Evolutionary conservation across 2,888 invertebrate genomes (phyloP), one percentile per base, ranked within the genome.

Genomic region (Hirtodrosophila trivittata): DNA sequence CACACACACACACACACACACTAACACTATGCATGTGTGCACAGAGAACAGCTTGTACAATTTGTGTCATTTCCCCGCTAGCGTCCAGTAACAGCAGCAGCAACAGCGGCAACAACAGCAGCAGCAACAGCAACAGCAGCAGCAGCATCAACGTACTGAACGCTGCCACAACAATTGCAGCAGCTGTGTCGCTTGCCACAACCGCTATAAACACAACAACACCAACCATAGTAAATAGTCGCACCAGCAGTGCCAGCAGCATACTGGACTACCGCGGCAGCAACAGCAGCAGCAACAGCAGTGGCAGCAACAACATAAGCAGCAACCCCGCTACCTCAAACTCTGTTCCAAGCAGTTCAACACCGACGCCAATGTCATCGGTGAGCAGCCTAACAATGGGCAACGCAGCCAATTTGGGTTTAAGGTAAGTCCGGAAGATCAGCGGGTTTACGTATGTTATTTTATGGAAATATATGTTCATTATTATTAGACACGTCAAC

Each of bases 141-240:
- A 60, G 60, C 81, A 60, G 74, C 70, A 60, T 68, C 64, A 69
- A 54, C 28, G 75, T 66, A 9, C 72, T 81, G 0, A 64, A 64
- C 33, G 80, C 80, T 35, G 82, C 80, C 13, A 81, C 80, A 50
- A 84, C 84, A 56, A 70, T 77, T 38, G 81, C 87, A 28, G 75
- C 86, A 3, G 82, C 84, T 5, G 78, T 82, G 13, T 80, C 80
- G 8, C 42, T 83, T 43, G 75, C 78, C 41, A 78, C 74, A 50
- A 84, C 80, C 6, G 88, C 87, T 1, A 84, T 87, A 7, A 72
- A 69, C 14, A 83, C 83, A 18, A 80, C 83, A 10, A 82, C 80
- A 25, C 83, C 78, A 50, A 77, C 77, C 28, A 82, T 72, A 60
- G 65, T 63, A 7, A 81, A 65, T 12, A 80, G 72, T 51, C 72